Evolutionary conservation across 2,797 vertebrate species (phyloP).

Genomic region (Liasis olivaceus): DNA sequence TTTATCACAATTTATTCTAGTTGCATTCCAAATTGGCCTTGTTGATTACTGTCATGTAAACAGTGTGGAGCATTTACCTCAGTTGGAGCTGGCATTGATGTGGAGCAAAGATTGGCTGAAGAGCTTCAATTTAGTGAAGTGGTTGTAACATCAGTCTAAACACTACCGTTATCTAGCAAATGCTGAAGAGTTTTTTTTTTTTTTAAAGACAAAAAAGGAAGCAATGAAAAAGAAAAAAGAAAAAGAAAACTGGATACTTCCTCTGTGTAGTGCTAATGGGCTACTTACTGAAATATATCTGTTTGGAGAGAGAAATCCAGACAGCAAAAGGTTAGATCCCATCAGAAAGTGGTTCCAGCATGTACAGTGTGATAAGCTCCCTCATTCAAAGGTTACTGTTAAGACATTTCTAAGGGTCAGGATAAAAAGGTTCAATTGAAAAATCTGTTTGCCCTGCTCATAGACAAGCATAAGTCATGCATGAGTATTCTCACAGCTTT

Average conservation of each 20-base stretch:
- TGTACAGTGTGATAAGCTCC: slow-evolving; percentile 53
- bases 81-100: slow-evolving; percentile 67
- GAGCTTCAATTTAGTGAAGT: slow-evolving; percentile 71
- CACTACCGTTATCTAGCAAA: slow-evolving; percentile 71
- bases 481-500: slow-evolving; percentile 42
- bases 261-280: slow-evolving; percentile 72
- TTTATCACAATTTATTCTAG: slow-evolving; percentile 85
- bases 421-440: slow-evolving; percentile 46
- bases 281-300: slow-evolving; percentile 75
- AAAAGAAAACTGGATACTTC: slow-evolving; percentile 51
- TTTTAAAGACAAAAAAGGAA: slow-evolving; percentile 38
- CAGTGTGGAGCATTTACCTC: slow-evolving; percentile 74
- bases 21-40: slow-evolving; percentile 81
- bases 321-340: slow-evolving; percentile 69
- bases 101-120: slow-evolving; percentile 71
- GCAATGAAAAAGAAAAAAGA: slow-evolving; percentile 14
- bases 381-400: slow-evolving; percentile 53
- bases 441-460: slow-evolving; percentile 51
- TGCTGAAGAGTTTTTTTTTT: slow-evolving; percentile 20
- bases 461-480: slow-evolving; percentile 48
- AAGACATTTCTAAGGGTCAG: slow-evolving; percentile 58
- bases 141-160: slow-evolving; percentile 72
- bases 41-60: slow-evolving; percentile 83
- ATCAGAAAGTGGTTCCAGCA: slow-evolving; percentile 63
- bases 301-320: slow-evolving; percentile 68